Base-by-base conservation (phyloP, 23 tunicate species). In the Diplosoma virens region DNA sequence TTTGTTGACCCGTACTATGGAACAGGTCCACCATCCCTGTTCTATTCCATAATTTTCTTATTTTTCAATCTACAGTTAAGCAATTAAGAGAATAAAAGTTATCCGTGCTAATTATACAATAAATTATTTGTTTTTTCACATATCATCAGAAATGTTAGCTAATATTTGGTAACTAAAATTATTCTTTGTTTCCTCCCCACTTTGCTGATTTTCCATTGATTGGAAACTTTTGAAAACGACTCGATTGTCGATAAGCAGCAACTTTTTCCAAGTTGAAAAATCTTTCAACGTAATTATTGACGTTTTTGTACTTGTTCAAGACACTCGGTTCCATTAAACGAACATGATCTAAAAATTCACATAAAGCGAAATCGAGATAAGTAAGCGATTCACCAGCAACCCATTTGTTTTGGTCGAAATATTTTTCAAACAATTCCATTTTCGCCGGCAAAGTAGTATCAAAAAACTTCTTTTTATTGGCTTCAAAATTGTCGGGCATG, bases 201-300 rank as follows among this genome's bases (percentile, higher is more conserved):
- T 58, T 14, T 58, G 65, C 65, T 6, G n/a, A 9, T 5, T 17
- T 17, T 6, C 25, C 6, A 6, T 20, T 23, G 7, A 58, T n/a
- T n/a, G 65, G 65, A 20, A 58, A 58, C 6, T 14, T 58, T n/a
- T 58, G 14, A 23, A 58, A 58, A 6, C n/a, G 14, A 23, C n/a
- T 58, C 26, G 65, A 58, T 11, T 58, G 14, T 14, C 65, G 65
- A 23, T 58, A 58, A 23, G 65, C 65, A 11, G 65, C 65, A 58
- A 58, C n/a, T 23, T 20, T 23, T 14, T 58, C 26, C 14, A 58
- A 22, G 7, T 20, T 23, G n/a, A 58, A 58, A 23, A 58, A 58
- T 5, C 21, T 58, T 14, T 58, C 26, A 7, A 9, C 14, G 21
- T 58, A 58, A 9, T 20, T 23, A n/a, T 14, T 58, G 24, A n/a